Conservation (phyloP, 2,888 invertebrate genomes). For the Buathra laborator region DNA sequence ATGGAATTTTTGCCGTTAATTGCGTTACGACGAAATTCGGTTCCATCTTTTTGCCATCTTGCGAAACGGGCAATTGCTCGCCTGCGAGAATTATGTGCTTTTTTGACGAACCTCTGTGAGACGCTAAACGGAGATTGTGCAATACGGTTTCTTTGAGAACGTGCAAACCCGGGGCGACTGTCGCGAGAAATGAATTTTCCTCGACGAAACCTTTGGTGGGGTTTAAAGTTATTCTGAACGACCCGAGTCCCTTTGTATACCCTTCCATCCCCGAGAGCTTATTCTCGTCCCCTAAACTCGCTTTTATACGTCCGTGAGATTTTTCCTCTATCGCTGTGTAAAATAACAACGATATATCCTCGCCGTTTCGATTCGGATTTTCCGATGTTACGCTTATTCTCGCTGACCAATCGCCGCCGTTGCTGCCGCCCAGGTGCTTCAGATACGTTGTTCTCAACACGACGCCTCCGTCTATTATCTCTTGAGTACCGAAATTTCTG, state of each 20-base stretch:
- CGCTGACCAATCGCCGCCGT: constrained; percentile 98
- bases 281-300: constrained; percentile 85
- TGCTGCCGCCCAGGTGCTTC: constrained; percentile 91
- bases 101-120: constrained; percentile 86
- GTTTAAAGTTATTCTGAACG: constrained; percentile 88
- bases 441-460: constrained; percentile 94
- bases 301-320: constrained; percentile 87
- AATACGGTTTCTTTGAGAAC: constrained; percentile 92
- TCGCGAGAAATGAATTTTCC: constrained; percentile 91
- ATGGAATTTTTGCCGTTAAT: constrained; percentile 91
- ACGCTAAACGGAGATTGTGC: constrained; percentile 89
- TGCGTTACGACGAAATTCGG: constrained; percentile 94
- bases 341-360: constrained; percentile 90
- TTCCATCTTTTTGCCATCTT: constrained; percentile 84
- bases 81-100: constrained; percentile 88
- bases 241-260: constrained; percentile 91
- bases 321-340: constrained; percentile 93
- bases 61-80: constrained; percentile 86
- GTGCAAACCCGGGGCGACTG: constrained; percentile 90
- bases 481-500: constrained; percentile 95
- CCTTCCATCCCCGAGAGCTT: constrained; percentile 90
- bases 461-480: constrained; percentile 93
- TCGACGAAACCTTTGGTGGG: constrained; percentile 87
- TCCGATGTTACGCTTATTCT: constrained; percentile 89
- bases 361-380: constrained; percentile 80